Base-by-base conservation (phyloP, 2,797 vertebrate species). In the Ibycter americanus region DNA sequence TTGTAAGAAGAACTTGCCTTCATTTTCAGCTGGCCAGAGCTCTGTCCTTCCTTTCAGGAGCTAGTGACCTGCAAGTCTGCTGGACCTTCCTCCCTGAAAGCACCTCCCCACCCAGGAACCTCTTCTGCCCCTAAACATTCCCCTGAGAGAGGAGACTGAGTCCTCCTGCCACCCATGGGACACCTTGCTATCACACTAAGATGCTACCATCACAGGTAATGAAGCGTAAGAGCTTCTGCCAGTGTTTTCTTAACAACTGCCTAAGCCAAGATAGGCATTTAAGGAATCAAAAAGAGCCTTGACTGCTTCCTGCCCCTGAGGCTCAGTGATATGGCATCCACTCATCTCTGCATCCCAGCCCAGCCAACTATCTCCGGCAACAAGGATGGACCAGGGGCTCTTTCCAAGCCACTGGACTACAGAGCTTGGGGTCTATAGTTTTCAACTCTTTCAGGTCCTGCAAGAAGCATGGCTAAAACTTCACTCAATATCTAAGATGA, bases 241-340 rank as follows among this genome's bases (percentile, higher is more conserved):
- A 31, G 42, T 47, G 21, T 77, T 67, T 77, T 72, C 29, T 65
- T 55, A 61, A 55, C n/a, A 42, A 55, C 59, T 38, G 44, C 29
- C 56, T 54, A 63, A 55, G 51, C 40, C 62, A 62, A 68, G 11
- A 42, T 10, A n/a, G 46, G 46, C 23, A 47, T 59, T 63, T 58
- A 77, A 71, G n/a, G 49, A 54, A 73, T 26, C 12, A 66, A 25
- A 65, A 73, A 54, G 29, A 10, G 3, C 23, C 23, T 58, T 22
- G 19, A 62, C 49, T 38, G 17, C 46, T 88, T 74, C 49, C 51
- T 36, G 34, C 18, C 47, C 38, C 19, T 9, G 15, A 77, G 20
- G 31, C 23, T 61, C 23, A 52, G 27, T 0, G 1, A 34, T 9
- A 20, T 1, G 1, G 21, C 38, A 83, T 31, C 49, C 31, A 54